Conservation (phyloP, 2,888 invertebrate species). For the Cabera pusaria region DNA sequence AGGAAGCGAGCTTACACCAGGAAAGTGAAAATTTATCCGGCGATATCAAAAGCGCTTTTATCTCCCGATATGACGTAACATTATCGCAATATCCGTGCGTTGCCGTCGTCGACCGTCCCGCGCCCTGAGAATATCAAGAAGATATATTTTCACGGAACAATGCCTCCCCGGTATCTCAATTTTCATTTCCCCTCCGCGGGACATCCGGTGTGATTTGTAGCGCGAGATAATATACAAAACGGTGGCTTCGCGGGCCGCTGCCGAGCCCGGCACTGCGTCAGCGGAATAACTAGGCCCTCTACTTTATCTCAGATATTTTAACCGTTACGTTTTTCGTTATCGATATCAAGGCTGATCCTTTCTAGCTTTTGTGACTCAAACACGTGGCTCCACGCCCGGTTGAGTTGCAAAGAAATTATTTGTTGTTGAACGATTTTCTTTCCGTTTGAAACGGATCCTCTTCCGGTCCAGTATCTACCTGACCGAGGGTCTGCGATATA, state of each 20-base stretch:
- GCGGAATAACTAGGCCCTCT: slow-evolving; percentile 65
- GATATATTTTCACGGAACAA: slow-evolving; percentile 82
- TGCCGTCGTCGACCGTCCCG: slow-evolving; percentile 60
- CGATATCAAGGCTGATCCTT: slow-evolving; percentile 47
- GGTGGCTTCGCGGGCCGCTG: slow-evolving; percentile 68
- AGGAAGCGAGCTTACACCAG: slow-evolving; percentile 37
- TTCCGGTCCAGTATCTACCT: slow-evolving; percentile 17
- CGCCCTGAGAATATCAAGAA: slow-evolving; percentile 76
- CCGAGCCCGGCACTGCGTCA: slow-evolving; percentile 54
- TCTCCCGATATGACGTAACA: slow-evolving; percentile 71
- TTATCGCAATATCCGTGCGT: slow-evolving; percentile 77
- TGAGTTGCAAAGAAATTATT: slow-evolving; percentile 25
- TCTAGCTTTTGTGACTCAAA: slow-evolving; percentile 31
- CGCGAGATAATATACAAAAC: slow-evolving; percentile 80
- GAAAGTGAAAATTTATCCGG: slow-evolving; percentile 65
- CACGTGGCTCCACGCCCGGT: slow-evolving; percentile 17
- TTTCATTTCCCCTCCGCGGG: slow-evolving; percentile 78
- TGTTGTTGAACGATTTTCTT: slow-evolving; percentile 21
- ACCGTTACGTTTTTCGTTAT: slow-evolving; percentile 58
- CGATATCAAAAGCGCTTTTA: slow-evolving; percentile 69
- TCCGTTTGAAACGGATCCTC: slow-evolving; percentile 21
- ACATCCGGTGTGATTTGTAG: slow-evolving; percentile 81
- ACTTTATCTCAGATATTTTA: slow-evolving; percentile 60
- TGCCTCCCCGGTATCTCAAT: slow-evolving; percentile 80
- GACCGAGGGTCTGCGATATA: slow-evolving; percentile 23